Evolutionary conservation across 1,140 invertebrate species (phyloP).

Genomic region (Drosophila melanogaster): DNA sequence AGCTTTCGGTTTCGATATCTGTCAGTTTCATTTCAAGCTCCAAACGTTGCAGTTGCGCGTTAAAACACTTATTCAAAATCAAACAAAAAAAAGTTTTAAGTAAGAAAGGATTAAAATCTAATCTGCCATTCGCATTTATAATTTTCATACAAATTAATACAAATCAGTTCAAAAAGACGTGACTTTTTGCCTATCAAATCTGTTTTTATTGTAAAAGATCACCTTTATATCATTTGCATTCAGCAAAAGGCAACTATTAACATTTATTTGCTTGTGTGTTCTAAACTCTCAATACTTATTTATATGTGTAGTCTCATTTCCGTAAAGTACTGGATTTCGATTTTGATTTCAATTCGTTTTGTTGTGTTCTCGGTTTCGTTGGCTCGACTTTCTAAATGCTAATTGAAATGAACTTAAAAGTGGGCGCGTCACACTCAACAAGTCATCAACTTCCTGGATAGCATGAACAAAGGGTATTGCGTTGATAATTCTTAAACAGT

Average conservation of each 20-base stretch:
- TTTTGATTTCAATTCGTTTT: conserved; percentile 11
- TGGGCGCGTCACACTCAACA: conserved; percentile 28
- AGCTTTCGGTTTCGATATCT: conserved; percentile 43
- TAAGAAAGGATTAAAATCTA: conserved; percentile 1
- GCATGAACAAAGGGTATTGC: conserved; percentile 20
- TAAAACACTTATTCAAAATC: conserved; percentile 5
- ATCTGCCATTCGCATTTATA: conserved; percentile 1
- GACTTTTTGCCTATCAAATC: neutral
- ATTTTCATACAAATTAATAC: neutral
- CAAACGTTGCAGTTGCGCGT: conserved; percentile 34
- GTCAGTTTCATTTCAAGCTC: conserved; percentile 64
- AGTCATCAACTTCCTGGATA: conserved; percentile 27
- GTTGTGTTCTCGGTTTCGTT: conserved; percentile 40
- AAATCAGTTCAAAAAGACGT: neutral
- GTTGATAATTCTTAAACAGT: conserved; percentile 31
- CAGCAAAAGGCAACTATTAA: too few species aligned
- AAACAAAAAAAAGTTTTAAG: neutral
- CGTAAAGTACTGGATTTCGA: conserved; percentile 9
- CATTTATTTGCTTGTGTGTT: too few species aligned
- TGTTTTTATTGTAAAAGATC: too few species aligned
- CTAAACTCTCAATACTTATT: neutral
- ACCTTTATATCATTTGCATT: too few species aligned
- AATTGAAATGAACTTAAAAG: conserved; percentile 29
- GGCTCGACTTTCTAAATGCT: conserved; percentile 52
- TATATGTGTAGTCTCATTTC: conserved; percentile 12